Percentiles rank a stretch among this genome's conserved stretches.
phyloP scores from a whole-genome alignment of 2,113 vertebrate genomes.

The Pangasianodon hypophthalmus region DNA sequence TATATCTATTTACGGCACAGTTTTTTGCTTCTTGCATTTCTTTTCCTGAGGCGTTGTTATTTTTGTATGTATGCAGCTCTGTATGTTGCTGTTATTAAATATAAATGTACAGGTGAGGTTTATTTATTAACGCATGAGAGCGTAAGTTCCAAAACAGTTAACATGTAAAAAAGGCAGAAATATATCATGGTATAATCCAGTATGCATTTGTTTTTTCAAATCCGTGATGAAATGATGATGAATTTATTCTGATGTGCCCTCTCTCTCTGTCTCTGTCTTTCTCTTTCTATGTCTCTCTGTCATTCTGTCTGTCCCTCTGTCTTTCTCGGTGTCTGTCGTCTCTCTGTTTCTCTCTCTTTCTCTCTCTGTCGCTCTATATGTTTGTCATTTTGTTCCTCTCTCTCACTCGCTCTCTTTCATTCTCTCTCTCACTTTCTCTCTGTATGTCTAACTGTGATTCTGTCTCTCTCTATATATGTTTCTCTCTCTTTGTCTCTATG shows the following conservation, averaged over 20 bases:
- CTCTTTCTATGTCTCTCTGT: neutral
- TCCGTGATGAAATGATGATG: neutral
- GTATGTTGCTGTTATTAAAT: neutral
- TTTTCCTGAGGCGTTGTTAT: neutral
- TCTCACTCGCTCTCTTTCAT: neutral
- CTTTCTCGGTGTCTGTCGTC: neutral
- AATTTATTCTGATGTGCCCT: neutral
- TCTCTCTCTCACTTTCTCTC: neutral
- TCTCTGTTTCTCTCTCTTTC: neutral
- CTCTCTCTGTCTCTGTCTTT: neutral
- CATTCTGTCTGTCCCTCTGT: neutral
- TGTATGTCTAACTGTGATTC: neutral
- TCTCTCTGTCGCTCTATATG: neutral
- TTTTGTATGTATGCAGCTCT: neutral
- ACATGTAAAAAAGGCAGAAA: no score
- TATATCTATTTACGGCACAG: neutral
- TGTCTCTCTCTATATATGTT: neutral
- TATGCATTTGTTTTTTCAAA: neutral
- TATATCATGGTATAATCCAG: neutral
- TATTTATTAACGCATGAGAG: neutral
- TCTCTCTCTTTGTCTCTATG: neutral
- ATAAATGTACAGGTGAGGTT: neutral
- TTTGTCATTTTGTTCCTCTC: neutral
- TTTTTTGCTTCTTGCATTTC: neutral
- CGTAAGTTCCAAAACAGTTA: neutral